Evolutionary conservation across 2,888 invertebrate genomes (phyloP), one percentile per base, ranked within the genome.

Genomic region (Mesorhabditis spiculigera): DNA sequence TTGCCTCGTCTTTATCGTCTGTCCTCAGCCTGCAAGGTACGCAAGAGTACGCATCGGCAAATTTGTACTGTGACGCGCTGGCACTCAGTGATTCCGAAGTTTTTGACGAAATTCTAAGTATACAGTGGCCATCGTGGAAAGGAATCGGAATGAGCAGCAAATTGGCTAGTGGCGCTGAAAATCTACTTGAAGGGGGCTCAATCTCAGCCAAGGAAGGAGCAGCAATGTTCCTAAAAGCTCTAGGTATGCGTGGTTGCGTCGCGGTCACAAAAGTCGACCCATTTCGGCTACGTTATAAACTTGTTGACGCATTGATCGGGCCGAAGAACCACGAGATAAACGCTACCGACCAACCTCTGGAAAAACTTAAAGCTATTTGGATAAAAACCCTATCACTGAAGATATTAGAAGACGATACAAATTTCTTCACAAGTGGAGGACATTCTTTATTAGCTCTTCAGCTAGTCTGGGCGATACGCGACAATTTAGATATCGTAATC

Each of bases 371-470:
- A 28, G 0, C 28, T 1, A 63, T 68, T 4, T 74, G 74, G 70
- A 71, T 28, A 3, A 42, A 64, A 6, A 45, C 65, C 28, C 61
- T 72, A 3, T 63, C 66, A 16, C 43, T 71, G 8, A 70, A 69
- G 13, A 65, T 58, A 45, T 44, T 73, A n/a, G 58, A 68, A 5
- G 67, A 71, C 16, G 16, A 44, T 3, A 66, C 68, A 5, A 75
- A 81, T 61, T 84, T 84, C 66, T 84, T 82, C 72, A 73, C 71
- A 3, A 71, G 79, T 5, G 84, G 84, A 58, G 84, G 84, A 0
- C 78, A 83, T 68, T 84, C 84, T 6, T 70, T 84, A 41, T 83
- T 75, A 67, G 84, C 78, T 4, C 68, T 83, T 4, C 81, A 82
- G 71, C 69, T 83, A n/a, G 72, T 75, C 5, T 83, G 83, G 84